A percentile compares a stretch with the other conserved stretches of the same genome.
Conservation (phyloP, 2,888 invertebrate genomes). For the Patella depressa region DNA sequence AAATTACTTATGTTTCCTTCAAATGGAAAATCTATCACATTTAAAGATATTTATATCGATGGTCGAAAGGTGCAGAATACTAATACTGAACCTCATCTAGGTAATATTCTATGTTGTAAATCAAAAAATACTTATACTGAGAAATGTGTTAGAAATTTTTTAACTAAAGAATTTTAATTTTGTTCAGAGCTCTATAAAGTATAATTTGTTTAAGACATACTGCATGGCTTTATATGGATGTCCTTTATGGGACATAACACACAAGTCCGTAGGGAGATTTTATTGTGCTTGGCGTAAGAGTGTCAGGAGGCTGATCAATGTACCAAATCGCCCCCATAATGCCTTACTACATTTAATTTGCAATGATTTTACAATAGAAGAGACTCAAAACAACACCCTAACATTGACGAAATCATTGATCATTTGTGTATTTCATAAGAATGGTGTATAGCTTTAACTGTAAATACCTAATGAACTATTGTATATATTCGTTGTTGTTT, state of each 20-base stretch:
- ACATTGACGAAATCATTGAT: no score
- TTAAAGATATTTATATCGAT: background rate
- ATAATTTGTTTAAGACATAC: background rate
- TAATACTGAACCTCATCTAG: background rate
- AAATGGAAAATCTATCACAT: conserved; percentile 9
- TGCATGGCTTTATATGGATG: conserved; percentile 2
- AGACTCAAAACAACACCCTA: no score
- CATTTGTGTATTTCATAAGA: no score
- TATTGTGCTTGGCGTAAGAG: background rate
- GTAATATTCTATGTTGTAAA: background rate
- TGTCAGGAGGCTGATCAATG: background rate
- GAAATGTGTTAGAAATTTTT: background rate
- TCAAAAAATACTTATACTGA: background rate
- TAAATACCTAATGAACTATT: no score
- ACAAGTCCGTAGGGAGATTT: background rate
- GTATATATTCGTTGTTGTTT: no score
- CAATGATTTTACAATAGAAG: background rate
- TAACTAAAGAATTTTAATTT: background rate
- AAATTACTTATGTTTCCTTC: conserved; percentile 23
- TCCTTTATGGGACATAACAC: background rate
- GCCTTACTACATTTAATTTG: background rate
- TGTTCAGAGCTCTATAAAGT: background rate
- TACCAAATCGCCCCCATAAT: background rate
- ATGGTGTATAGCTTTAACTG: no score
- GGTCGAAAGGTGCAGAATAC: background rate